Conservation (phyloP, 2,113 vertebrate species). For the Regulus satrapa region DNA sequence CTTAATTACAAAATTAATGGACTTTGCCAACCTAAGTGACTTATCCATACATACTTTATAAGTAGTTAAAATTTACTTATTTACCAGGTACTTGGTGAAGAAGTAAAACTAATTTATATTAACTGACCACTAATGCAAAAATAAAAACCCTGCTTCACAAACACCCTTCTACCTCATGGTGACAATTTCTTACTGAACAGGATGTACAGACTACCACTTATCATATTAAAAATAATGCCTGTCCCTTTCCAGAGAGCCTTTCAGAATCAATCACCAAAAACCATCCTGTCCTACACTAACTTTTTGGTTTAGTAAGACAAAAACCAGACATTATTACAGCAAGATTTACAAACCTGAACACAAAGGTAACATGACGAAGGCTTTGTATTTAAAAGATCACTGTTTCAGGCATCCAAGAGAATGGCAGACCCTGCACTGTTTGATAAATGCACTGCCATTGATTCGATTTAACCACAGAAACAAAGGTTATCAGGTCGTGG, state of each 20-base stretch:
- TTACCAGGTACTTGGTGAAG: not conserved
- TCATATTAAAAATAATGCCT: not conserved
- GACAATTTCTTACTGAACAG: not conserved
- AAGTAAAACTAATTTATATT: not conserved
- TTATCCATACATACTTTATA: not conserved
- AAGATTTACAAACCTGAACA: not conserved
- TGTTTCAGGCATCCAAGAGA: not conserved
- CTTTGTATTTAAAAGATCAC: not conserved
- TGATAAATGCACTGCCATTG: not conserved
- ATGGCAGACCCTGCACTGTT: not conserved
- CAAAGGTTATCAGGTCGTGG: not conserved
- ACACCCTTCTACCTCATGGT: not conserved
- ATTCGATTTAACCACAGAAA: not conserved
- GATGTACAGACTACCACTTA: not conserved
- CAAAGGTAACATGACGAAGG: not conserved
- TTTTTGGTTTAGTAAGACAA: not conserved
- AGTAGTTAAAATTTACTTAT: not conserved
- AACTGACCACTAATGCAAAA: not conserved
- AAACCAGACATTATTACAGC: not conserved
- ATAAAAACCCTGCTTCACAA: not conserved
- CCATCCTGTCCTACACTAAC: not conserved
- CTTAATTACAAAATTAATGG: not conserved
- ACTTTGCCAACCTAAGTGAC: not conserved
- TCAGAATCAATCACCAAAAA: not conserved
- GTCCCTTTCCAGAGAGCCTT: not conserved